Base-by-base conservation (phyloP, 2,888 invertebrate species). In the Plutella xylostella region DNA sequence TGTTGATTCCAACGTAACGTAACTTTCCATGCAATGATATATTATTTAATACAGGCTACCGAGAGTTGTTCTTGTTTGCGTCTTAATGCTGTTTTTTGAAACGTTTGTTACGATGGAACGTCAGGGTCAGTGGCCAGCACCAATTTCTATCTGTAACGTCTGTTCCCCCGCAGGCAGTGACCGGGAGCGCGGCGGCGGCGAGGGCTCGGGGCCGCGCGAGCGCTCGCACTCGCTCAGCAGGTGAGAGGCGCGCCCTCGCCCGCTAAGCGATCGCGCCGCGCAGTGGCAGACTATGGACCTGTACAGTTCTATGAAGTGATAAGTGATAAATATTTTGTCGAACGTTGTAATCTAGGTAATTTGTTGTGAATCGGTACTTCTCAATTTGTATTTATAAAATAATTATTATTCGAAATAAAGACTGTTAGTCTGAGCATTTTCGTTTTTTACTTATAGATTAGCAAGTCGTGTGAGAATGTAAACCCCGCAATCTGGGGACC, bases 221-320 rank as follows among this genome's bases (percentile, higher is more conserved):
- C 77, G 84, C 40, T 83, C 83, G 57, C 85, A 90, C 72, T 91
- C 91, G 62, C 85, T 91, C 56, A 90, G 90, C 64, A 87, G 90
- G 88, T 91, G 89, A 90, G 85, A 57, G 51, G 54, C 48, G 35
- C 41, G 47, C 47, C 46, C 54, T 51, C 53, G 47, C 48, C n/a
- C n/a, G n/a, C n/a, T n/a, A n/a, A n/a, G n/a, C n/a, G n/a, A n/a
- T n/a, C n/a, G 22, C 45, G 33, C 45, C 42, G 42, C 46, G n/a
- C 44, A 43, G 49, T 54, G 47, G n/a, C n/a, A n/a, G n/a, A 55
- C 52, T 56, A 55, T 55, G 55, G 54, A 66, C 61, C 64, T 72
- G 76, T 75, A 77, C 73, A 74, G 28, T 47, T 50, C 65, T 64
- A 68, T 72, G 65, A 77, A 74, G 78, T 80, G 79, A 79, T 75